These are phyloP conservation scores for Drosophila mimetica DNA, from an alignment of 2,888 invertebrate genomes.

Conservation along the genomic window DNA sequence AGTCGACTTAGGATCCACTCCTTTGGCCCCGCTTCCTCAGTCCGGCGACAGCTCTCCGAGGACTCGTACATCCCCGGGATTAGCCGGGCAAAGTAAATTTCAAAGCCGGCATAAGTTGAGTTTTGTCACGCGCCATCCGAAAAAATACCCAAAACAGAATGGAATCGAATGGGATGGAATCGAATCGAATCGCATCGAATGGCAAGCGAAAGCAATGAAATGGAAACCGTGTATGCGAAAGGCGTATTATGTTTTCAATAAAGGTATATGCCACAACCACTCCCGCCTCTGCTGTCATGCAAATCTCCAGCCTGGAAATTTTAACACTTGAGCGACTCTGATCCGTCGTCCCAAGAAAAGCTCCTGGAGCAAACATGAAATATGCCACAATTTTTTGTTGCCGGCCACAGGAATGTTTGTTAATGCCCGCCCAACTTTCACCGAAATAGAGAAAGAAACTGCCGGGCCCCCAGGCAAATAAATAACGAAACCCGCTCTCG, in stretches of 20 bases:
- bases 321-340: constrained; percentile 73
- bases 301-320: constrained; percentile 71
- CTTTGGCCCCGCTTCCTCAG: constrained; percentile 3
- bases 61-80: constrained; percentile 46
- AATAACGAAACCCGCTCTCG: constrained; percentile 68
- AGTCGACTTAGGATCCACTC: constrained; percentile 59
- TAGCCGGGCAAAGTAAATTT: constrained; percentile 62
- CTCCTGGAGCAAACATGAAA: constrained; percentile 74
- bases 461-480: constrained; percentile 65
- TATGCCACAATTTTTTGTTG: constrained; percentile 71
- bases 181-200: constrained; percentile 39
- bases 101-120: constrained; percentile 68
- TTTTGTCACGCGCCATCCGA: constrained; percentile 68
- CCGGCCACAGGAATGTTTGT: constrained; percentile 69
- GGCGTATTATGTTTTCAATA: constrained; percentile 75
- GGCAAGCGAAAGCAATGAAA: constrained; percentile 40
- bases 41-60: constrained; percentile 5
- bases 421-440: constrained; percentile 40
- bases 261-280: constrained; percentile 54
- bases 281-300: constrained; percentile 54
- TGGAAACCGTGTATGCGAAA: constrained; percentile 48
- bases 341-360: constrained; percentile 45
- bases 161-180: constrained; percentile 39
- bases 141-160: constrained; percentile 32
- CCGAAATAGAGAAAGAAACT: constrained; percentile 16